These are phyloP conservation scores for Eurystomus glaucurus DNA, from an alignment of 2,797 vertebrate species.

Conservation along the genomic window DNA sequence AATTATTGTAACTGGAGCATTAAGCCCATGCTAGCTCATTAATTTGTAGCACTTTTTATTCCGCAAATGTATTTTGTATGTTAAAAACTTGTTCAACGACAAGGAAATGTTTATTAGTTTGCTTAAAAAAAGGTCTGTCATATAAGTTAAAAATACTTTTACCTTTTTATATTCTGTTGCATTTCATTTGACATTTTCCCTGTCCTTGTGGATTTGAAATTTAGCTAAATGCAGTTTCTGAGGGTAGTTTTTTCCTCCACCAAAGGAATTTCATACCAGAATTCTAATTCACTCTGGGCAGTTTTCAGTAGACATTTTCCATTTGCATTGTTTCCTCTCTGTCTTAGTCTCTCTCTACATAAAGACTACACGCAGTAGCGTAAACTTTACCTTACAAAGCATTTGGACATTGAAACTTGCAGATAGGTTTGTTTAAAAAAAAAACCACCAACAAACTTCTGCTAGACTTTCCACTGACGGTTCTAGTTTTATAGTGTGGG, in stretches of 20 bases:
- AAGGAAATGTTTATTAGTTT: neutral
- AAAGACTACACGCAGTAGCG: neutral
- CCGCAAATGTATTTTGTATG: neutral
- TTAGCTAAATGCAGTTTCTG: neutral
- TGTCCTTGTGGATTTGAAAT: neutral
- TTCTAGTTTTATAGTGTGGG: neutral
- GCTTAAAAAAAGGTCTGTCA: neutral
- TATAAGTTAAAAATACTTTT: neutral
- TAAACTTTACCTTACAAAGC: neutral
- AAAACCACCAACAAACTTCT: neutral
- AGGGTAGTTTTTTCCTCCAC: neutral
- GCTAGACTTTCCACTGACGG: neutral
- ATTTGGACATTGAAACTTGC: neutral
- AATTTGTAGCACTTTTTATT: neutral
- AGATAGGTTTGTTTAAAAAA: neutral
- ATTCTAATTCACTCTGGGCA: accelerated
- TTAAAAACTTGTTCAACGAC: neutral
- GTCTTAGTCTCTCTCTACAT: neutral
- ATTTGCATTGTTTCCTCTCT: neutral
- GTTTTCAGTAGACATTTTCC: neutral
- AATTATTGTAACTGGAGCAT: neutral
- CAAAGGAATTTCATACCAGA: neutral
- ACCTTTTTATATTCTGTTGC: neutral
- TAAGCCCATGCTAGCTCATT: neutral
- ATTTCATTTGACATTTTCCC: neutral